Base-by-base conservation (phyloP, 2,888 invertebrate species). In the Sturmia bella region DNA sequence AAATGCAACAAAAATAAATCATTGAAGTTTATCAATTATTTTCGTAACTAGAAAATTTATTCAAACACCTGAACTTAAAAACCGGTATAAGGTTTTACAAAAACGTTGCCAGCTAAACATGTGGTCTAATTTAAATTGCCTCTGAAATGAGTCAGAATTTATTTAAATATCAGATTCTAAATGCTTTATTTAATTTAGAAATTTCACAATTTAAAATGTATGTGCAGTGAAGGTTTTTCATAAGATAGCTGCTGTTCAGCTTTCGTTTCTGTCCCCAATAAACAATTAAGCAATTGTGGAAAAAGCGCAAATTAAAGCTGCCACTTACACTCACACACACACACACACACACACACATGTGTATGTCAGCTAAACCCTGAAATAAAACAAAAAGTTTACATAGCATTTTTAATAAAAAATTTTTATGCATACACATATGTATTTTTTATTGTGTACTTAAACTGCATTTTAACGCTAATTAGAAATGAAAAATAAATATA, bases 11-110 rank as follows among this genome's bases (percentile, higher is more conserved):
- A 19, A 19, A 24, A 50, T 19, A 4, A 4, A 27, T 50, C 13
- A 50, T 50, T 50, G 50, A 15, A 52, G 3, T 24, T 52, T 52
- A 21, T 21, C 41, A 52, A 1, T 50, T 6, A 4, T 48, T 0
- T 48, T 32, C 32, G 9, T 7, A 32, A 32, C 5, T 32, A 32
- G 32, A 63, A 63, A 63, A 24, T 24, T 12, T 5, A 15, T 48
- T 66, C 24, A 24, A 66, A 54, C 66, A 66, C 66, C 52, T 66
- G 66, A 52, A 66, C 1, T 52, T n/a, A 2, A 21, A 52, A 41
- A 15, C 41, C 24, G 2, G 50, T 41, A 50, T 50, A 21, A 63
- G 1, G 27, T 32, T 64, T 9, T 21, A 19, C 13, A 50, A 32
- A 50, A 43, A 1, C 32, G n/a, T 6, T 59, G 15, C 12, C 17